Evolutionary conservation across 2,888 invertebrate genomes (phyloP).

Genomic region (Ommatoiulus sabulosus): DNA sequence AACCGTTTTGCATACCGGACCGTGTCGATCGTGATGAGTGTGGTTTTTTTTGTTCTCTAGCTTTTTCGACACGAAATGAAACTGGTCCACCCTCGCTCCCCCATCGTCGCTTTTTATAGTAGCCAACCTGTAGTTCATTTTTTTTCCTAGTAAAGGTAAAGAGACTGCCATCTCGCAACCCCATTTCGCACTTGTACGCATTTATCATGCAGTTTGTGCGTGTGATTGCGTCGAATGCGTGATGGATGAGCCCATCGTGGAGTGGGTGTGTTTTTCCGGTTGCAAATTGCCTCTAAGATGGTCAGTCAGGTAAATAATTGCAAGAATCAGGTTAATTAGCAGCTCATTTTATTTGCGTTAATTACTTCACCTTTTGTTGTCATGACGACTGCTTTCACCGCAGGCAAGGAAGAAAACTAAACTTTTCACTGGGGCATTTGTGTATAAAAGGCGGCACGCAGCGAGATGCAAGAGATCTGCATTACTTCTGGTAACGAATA

Average conservation of each 20-base stretch:
- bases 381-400: neutral
- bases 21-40: neutral
- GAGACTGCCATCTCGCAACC: conserved; percentile 20
- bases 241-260: neutral
- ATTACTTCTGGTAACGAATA: too few relatives aligned
- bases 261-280: neutral
- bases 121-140: neutral
- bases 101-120: neutral
- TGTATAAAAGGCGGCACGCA: too few relatives aligned
- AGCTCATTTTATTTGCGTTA: neutral
- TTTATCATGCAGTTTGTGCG: neutral
- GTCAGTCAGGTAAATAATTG: neutral
- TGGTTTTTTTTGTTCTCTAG: neutral
- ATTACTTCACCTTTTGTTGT: neutral
- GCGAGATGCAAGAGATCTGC: too few relatives aligned
- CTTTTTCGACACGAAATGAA: neutral
- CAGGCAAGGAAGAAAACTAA: neutral
- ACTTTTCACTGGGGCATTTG: neutral
- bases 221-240: neutral
- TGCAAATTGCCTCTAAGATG: neutral
- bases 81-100: conserved; percentile 12
- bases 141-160: neutral
- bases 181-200: neutral
- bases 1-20: neutral
- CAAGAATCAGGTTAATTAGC: neutral